Evolutionary conservation across 2,113 vertebrate species (phyloP).

Genomic region (Strix uralensis): DNA sequence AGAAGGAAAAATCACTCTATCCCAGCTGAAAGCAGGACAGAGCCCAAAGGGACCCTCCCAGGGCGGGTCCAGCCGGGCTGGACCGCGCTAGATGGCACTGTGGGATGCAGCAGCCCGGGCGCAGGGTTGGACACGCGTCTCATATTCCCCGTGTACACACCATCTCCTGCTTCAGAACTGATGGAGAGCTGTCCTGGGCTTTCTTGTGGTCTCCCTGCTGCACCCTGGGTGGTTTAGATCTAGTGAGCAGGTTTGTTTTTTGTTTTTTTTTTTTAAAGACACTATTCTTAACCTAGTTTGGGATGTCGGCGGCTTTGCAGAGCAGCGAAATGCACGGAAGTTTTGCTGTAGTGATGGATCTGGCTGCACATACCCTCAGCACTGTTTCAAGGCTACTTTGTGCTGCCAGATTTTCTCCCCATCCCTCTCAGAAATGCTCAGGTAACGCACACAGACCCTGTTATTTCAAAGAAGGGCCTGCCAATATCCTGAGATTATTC

Average conservation of each 20-base stretch:
- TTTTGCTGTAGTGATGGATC: background rate
- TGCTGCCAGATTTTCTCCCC: background rate
- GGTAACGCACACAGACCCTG: background rate
- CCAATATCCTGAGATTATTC: background rate
- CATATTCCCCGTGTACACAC: background rate
- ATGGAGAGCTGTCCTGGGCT: background rate
- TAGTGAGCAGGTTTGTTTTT: background rate
- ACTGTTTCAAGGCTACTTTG: background rate
- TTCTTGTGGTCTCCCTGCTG: background rate
- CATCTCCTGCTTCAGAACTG: background rate
- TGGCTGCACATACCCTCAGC: background rate
- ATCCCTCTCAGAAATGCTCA: background rate
- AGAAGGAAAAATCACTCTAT: too few relatives aligned
- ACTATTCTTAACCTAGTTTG: background rate
- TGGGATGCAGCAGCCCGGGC: background rate
- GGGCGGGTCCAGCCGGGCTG: background rate
- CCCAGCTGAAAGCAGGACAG: too few relatives aligned
- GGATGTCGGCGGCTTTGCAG: background rate
- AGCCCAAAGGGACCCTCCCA: too few relatives aligned
- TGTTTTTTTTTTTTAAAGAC: background rate
- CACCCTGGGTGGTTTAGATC: background rate
- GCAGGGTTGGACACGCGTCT: background rate
- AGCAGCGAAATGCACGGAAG: background rate
- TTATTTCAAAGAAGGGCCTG: background rate
- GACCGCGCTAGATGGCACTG: constrained; percentile 72